Evolutionary conservation across 2,797 vertebrate species (phyloP).

Genomic region (Acanthornis magna): DNA sequence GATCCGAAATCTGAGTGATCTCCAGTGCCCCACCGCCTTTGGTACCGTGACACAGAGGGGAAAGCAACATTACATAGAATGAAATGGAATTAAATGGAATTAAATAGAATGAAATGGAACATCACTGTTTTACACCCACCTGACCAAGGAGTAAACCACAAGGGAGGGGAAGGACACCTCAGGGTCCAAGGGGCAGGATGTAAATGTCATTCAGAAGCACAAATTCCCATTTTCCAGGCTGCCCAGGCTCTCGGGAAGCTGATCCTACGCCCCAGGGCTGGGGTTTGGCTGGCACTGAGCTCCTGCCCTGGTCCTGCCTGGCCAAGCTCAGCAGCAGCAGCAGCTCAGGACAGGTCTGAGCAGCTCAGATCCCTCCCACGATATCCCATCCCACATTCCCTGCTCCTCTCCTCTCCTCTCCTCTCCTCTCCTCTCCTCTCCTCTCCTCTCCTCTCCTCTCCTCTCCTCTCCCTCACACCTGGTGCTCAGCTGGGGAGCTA

Average conservation of each 20-base stretch:
- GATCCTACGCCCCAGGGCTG: accelerated
- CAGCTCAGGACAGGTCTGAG: neutral
- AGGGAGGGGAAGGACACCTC: neutral
- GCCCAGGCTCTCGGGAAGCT: neutral
- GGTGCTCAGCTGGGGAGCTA: neutral
- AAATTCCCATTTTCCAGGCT: neutral
- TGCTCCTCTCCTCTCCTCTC: neutral
- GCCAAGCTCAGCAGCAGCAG: accelerated
- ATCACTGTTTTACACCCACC: neutral
- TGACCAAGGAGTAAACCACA: neutral
- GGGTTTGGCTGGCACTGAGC: neutral
- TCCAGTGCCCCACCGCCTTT: accelerated
- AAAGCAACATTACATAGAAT: neutral
- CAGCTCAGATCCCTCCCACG: neutral
- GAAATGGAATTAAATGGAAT: neutral
- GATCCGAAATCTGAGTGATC: neutral
- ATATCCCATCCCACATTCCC: neutral
- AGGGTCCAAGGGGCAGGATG: accelerated
- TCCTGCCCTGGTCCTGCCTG: neutral
- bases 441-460: neutral
- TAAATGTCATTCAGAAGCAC: accelerated
- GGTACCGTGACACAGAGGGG: accelerated
- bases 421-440: neutral
- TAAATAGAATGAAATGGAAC: neutral
- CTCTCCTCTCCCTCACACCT: neutral